A percentile compares a stretch with the other conserved stretches of the same genome.
Conservation (phyloP, 2,888 invertebrate species). For the Drosophila affinis region DNA sequence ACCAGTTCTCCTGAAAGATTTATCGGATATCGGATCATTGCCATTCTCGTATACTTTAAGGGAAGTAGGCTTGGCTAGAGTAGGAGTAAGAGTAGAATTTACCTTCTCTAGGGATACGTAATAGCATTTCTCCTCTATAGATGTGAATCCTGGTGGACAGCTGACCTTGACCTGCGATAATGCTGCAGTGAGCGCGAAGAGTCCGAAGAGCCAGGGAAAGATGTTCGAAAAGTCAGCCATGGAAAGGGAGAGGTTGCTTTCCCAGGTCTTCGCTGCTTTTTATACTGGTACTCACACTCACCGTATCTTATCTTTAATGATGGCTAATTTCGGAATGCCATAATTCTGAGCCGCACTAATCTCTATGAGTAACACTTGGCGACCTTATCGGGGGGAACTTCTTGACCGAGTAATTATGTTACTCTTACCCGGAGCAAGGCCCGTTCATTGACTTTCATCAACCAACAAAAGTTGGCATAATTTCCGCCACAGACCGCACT, state of each 20-base stretch:
- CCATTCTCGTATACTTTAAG: no score
- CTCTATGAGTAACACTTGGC: slow-evolving; percentile 3
- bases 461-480: slow-evolving; percentile 7
- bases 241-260: neutral
- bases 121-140: slow-evolving; percentile 33
- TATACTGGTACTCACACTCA: neutral
- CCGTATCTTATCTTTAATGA: slow-evolving; percentile 14
- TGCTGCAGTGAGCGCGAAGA: neutral
- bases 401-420: slow-evolving; percentile 1
- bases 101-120: slow-evolving; percentile 18
- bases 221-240: slow-evolving; percentile 6
- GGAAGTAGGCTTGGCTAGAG: no score
- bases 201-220: neutral
- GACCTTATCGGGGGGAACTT: slow-evolving; percentile 7
- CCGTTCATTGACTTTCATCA: slow-evolving; percentile 25
- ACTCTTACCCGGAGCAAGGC: neutral
- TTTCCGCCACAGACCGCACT: slow-evolving; percentile 15
- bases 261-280: neutral
- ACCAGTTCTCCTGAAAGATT: no score
- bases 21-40: no score
- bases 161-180: slow-evolving; percentile 6
- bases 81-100: neutral
- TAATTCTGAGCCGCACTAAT: neutral
- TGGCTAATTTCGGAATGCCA: neutral
- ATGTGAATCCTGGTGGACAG: slow-evolving; percentile 22